Evolutionary conservation across 2,113 vertebrate species (phyloP), one percentile per base, ranked within the genome.

Genomic region (Istiophorus platypterus): DNA sequence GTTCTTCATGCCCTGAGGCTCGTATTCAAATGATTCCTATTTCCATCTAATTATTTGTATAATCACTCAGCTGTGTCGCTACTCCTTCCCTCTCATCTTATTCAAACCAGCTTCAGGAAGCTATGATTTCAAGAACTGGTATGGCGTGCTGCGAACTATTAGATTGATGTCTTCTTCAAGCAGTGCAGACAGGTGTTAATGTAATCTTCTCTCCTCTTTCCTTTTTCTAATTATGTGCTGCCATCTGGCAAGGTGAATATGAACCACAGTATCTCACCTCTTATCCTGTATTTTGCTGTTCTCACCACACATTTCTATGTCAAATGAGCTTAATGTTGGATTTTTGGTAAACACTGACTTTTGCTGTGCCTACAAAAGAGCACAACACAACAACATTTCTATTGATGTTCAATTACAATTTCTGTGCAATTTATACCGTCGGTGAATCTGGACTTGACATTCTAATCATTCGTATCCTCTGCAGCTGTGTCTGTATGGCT

Each of bases 151-250:
- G 78, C 26, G 13, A 77, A 81, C 76, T 87, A 85, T 90, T 84
- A 91, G 90, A 94, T 83, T 92, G 91, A 94, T 91, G 88, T 91
- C 85, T 90, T 85, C 86, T 76, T 89, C 90, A 85, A 93, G 89
- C 85, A 80, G 87, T n/a, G 91, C 58, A 80, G 84, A 82, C 90
- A 90, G 89, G 91, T 84, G 89, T 86, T 92, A 92, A 93, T 88
- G 82, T 88, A 91, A 94, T 92, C 86, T 88, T 85, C 81, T 69
- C 74, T 71, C 68, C 80, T 81, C 77, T 84, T 88, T 76, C 78
- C 80, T 85, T 88, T 86, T 92, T 90, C 86, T 93, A 93, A 94
- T 95, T 94, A 94, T 56, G 84, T 81, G 85, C 78, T 83, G 88
- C 92, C 93, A 95, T 93, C 93, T 95, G 94, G 88, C 81, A 85